Conservation (phyloP, 2,797 vertebrate species). For the Falco naumanni region DNA sequence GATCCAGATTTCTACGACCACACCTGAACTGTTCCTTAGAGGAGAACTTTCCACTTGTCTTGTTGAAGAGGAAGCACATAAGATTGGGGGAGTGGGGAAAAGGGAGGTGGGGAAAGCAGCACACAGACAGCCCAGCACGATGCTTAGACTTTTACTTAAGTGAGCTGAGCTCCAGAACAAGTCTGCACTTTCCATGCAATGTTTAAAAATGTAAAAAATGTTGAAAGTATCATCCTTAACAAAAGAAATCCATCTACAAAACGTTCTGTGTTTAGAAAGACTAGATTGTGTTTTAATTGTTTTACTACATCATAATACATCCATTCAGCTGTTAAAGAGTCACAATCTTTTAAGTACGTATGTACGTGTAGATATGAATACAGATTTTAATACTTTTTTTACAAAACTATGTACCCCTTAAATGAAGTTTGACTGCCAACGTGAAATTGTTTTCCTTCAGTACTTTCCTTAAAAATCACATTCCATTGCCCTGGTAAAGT, state of each 20-base stretch:
- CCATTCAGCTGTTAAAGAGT: neutral
- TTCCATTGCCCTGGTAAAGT: neutral
- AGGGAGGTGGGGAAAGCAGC: neutral
- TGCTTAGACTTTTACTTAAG: neutral
- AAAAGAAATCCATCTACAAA: neutral
- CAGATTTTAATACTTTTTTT: neutral
- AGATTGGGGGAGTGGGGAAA: accelerated
- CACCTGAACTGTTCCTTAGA: neutral
- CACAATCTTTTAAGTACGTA: neutral
- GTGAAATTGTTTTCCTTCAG: neutral
- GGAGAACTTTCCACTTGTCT: neutral
- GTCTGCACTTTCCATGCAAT: accelerated
- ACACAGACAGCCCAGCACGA: neutral
- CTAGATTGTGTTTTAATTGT: neutral
- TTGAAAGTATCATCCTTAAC: neutral
- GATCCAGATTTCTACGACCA: neutral
- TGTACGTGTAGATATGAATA: too few relatives aligned
- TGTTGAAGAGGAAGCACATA: neutral
- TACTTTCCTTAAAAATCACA: neutral
- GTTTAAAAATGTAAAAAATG: neutral
- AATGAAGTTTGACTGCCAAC: neutral
- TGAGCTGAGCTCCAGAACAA: neutral
- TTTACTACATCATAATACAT: neutral
- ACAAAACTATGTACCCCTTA: neutral
- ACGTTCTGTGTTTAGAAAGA: neutral